A percentile compares a stretch with the other conserved stretches of the same genome.
Evolutionary conservation across 2,888 invertebrate species (phyloP).

Genomic region (Melinopterus prodromus): DNA sequence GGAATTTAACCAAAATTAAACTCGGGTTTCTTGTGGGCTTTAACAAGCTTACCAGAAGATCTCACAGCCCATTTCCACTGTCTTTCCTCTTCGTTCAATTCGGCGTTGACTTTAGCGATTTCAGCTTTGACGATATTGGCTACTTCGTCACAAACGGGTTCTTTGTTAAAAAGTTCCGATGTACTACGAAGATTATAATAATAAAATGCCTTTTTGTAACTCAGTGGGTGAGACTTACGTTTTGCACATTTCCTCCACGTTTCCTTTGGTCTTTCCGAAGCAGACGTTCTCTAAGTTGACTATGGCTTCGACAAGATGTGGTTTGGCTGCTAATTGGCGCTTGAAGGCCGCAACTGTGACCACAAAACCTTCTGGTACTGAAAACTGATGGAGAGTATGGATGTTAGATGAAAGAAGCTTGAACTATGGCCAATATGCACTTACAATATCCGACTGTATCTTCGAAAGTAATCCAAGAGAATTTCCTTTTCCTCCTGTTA

Average conservation of each 20-base stretch:
- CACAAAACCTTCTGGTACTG: slow-evolving; percentile 76
- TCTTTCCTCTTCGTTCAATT: slow-evolving; percentile 43
- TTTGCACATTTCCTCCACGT: slow-evolving; percentile 64
- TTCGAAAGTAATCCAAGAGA: slow-evolving; percentile 72
- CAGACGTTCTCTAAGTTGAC: slow-evolving; percentile 64
- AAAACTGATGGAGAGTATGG: slow-evolving; percentile 57
- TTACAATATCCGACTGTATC: slow-evolving; percentile 60
- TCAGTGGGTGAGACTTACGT: slow-evolving; percentile 51
- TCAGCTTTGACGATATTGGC: slow-evolving; percentile 11
- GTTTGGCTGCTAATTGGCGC: slow-evolving; percentile 64
- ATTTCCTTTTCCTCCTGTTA: slow-evolving; percentile 83
- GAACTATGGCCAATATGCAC: neutral
- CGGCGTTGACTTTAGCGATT: slow-evolving; percentile 12
- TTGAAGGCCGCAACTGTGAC: slow-evolving; percentile 71
- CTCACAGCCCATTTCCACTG: slow-evolving; percentile 69
- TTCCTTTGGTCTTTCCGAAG: slow-evolving; percentile 60
- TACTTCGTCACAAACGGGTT: slow-evolving; percentile 28
- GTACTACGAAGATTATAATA: slow-evolving; percentile 17
- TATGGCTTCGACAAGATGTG: slow-evolving; percentile 62
- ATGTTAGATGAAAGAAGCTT: slow-evolving; percentile 48
- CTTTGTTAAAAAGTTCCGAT: slow-evolving; percentile 27
- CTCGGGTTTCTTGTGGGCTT: neutral
- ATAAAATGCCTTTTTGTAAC: neutral
- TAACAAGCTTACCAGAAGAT: slow-evolving; percentile 61
- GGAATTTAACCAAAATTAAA: slow-evolving; percentile 46